These are phyloP conservation scores for Synanceia verrucosa DNA, from an alignment of 2,797 vertebrate species.

Conservation along the genomic window DNA sequence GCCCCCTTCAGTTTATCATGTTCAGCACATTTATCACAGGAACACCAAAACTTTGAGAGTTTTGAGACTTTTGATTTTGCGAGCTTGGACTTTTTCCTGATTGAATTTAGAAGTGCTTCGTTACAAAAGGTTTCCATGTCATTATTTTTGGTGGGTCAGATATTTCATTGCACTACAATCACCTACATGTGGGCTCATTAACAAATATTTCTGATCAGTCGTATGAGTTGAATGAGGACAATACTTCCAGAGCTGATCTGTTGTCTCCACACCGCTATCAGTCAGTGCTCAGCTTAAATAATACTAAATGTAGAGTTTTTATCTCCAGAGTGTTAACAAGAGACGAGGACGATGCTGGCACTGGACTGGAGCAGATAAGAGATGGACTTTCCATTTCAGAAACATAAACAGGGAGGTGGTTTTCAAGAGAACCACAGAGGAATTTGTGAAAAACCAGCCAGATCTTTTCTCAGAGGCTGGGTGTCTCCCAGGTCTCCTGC, in stretches of 20 bases:
- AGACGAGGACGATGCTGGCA: conserved; percentile 4
- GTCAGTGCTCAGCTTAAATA: too few relatives aligned
- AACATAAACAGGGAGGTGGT: conserved; percentile 59
- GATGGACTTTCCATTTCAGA: conserved; percentile 62
- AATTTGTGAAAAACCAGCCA: conserved; percentile 54
- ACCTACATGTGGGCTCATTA: neutral
- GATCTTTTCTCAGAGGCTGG: conserved; percentile 23
- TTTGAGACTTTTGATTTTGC: too few relatives aligned
- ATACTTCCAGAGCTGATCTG: neutral
- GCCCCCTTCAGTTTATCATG: too few relatives aligned
- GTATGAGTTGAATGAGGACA: neutral
- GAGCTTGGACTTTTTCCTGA: too few relatives aligned
- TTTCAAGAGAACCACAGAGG: conserved; percentile 53
- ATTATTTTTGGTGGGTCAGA: neutral
- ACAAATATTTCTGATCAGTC: neutral
- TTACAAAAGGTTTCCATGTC: neutral
- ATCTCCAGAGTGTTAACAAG: conserved; percentile 3
- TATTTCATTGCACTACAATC: neutral
- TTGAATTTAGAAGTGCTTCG: neutral
- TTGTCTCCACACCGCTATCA: neutral
- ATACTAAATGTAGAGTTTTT: neutral
- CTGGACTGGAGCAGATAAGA: conserved; percentile 49
- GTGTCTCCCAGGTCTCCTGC: conserved; percentile 16
- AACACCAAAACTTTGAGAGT: too few relatives aligned
- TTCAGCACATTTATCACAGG: too few relatives aligned